Percentiles rank a stretch among this genome's conserved stretches.
These are phyloP conservation scores for Charadrius vociferus DNA, from an alignment of 2,113 vertebrate genomes.

Conservation along the genomic window DNA sequence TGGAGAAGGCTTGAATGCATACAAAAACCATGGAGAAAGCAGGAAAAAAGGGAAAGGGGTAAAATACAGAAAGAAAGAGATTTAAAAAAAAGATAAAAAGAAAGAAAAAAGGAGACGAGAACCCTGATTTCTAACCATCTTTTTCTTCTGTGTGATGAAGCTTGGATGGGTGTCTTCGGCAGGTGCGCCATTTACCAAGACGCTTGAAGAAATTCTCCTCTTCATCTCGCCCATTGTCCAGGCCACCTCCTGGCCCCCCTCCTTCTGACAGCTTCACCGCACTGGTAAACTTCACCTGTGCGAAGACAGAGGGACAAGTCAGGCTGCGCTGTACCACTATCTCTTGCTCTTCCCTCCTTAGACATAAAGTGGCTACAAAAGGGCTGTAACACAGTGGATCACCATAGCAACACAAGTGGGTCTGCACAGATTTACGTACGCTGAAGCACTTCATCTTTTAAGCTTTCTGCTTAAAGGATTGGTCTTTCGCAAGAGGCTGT, in stretches of 20 bases:
- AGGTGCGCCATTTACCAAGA: constrained; percentile 96
- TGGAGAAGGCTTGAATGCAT: constrained; percentile 11
- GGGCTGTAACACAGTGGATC: neutral
- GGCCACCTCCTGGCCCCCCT: constrained; percentile 79
- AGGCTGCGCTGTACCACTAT: neutral
- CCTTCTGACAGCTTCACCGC: constrained; percentile 95
- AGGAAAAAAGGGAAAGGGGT: constrained; percentile 22
- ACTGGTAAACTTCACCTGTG: constrained; percentile 97
- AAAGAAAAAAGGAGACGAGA: constrained; percentile 73
- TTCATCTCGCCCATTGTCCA: constrained; percentile 92
- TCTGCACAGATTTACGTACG: neutral
- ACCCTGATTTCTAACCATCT: constrained; percentile 87
- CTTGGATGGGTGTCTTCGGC: constrained; percentile 90
- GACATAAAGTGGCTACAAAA: neutral
- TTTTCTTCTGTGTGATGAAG: constrained; percentile 93
- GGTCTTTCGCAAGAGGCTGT: neutral
- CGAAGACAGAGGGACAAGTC: neutral
- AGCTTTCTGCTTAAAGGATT: neutral
- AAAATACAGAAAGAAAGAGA: constrained; percentile 52
- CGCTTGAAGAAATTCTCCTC: constrained; percentile 99
- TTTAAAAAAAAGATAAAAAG: neutral
- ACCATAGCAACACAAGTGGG: neutral
- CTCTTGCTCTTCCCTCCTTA: neutral
- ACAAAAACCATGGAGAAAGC: constrained; percentile 46
- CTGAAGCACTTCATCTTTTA: neutral